Evolutionary conservation across 2,113 vertebrate species (phyloP).

Genomic region (Microcebus tavaratra): DNA sequence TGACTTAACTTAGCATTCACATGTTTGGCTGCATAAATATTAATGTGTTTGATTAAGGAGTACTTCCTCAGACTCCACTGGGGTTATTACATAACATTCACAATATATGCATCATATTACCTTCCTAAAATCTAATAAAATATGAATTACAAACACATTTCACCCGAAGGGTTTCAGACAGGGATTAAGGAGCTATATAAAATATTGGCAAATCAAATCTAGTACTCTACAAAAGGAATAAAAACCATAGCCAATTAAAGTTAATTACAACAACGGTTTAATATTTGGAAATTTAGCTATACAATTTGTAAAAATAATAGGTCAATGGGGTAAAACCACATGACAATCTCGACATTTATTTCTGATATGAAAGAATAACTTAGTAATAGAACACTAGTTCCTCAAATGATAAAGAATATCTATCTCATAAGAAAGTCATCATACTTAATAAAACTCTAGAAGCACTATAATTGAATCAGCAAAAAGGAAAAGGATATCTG

Average conservation of each 20-base stretch:
- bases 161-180: constrained; percentile 52
- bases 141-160: constrained; percentile 57
- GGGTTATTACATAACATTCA: constrained; percentile 44
- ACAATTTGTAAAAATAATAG: constrained; percentile 47
- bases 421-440: not conserved
- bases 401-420: constrained; percentile 34
- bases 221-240: constrained; percentile 41
- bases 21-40: constrained; percentile 25
- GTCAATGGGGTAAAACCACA: constrained; percentile 10
- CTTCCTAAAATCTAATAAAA: constrained; percentile 59
- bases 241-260: constrained; percentile 63
- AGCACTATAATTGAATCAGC: not conserved
- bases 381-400: not conserved
- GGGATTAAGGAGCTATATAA: constrained; percentile 22
- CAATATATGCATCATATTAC: constrained; percentile 18
- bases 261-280: constrained; percentile 53
- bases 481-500: constrained; percentile 8
- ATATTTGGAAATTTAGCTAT: constrained; percentile 43
- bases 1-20: not conserved
- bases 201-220: constrained; percentile 61
- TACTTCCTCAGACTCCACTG: not conserved
- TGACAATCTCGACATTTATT: constrained; percentile 28
- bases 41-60: constrained; percentile 29
- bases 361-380: not conserved
- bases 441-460: constrained; percentile 17